Base-by-base conservation (phyloP, 2,888 invertebrate genomes). In the Polymixis flavicincta region DNA sequence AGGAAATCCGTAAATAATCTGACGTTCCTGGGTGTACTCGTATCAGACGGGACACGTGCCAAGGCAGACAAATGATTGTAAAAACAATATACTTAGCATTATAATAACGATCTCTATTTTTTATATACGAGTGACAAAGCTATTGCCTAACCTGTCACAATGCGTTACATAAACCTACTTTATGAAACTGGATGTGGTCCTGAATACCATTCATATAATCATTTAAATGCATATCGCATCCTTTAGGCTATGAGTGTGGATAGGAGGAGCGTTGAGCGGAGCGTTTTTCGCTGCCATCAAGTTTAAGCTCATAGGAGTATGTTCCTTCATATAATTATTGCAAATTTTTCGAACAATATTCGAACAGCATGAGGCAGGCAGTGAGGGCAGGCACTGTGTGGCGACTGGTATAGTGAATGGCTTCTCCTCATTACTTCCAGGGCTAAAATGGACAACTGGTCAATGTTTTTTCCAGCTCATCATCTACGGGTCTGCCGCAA, bases 141-240 rank as follows among this genome's bases (percentile, higher is more conserved):
- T 78, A 86, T 88, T 83, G 81, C 72, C 75, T 73, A 84, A 87
- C 67, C 48, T 37, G 85, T 80, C 50, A 89, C 86, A 87, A 87
- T 80, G 82, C 78, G 89, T 88, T 89, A 88, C 81, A 90, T 86
- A 89, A 88, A 90, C 89, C 89, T 83, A 89, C 84, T 89, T 90
- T 87, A 86, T 85, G 66, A 80, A 87, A 83, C 78, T 84, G 82
- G 65, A 55, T 52, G 63, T 57, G 64, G 82, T 79, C 67, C 80
- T 85, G 80, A 90, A 88, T 87, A 74, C 76, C 67, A 74, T 69
- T 72, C 19, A 64, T 66, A 85, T 69, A 52, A 65, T 70, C 37
- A 80, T 81, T 80, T 84, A 55, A 70, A 81, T 84, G 81, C 80
- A 66, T 19, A 50, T n/a, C 66, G 79, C 77, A 74, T 80, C 59